Percentiles rank a stretch among this genome's conserved stretches.
These are phyloP conservation scores for Synergus japonicus DNA, from an alignment of 2,888 invertebrate species.

Conservation along the genomic window DNA sequence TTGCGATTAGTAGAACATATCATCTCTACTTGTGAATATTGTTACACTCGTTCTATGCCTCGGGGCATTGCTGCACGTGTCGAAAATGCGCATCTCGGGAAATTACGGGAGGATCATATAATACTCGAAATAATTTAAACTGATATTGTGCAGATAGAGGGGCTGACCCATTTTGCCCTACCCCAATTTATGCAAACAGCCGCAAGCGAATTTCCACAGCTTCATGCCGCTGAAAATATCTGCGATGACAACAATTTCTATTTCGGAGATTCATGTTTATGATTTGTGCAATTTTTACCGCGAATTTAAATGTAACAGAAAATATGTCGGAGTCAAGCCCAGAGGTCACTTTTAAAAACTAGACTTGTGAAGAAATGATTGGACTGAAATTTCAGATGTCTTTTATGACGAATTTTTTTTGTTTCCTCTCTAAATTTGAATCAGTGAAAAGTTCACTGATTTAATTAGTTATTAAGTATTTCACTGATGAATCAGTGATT, in stretches of 20 bases:
- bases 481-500: no score
- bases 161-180: not conserved
- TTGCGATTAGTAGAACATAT: constrained; percentile 45
- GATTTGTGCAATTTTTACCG: not conserved
- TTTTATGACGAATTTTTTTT: no score
- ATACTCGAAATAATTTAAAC: constrained; percentile 20
- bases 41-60: constrained; percentile 49
- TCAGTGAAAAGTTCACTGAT: no score
- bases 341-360: no score
- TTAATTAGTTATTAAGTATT: no score
- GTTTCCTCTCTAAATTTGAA: no score
- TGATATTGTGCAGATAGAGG: constrained; percentile 17
- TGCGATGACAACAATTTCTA: not conserved
- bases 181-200: constrained; percentile 9
- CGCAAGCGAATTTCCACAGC: not conserved
- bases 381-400: no score
- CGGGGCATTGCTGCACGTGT: constrained; percentile 52
- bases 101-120: constrained; percentile 45
- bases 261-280: not conserved
- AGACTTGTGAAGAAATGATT: no score
- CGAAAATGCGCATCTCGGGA: constrained; percentile 56
- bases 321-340: no score
- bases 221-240: not conserved
- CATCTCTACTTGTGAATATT: constrained; percentile 48
- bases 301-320: not conserved